phyloP scores from a whole-genome alignment of 1,140 invertebrate species.

The Drosophila bocqueti region DNA sequence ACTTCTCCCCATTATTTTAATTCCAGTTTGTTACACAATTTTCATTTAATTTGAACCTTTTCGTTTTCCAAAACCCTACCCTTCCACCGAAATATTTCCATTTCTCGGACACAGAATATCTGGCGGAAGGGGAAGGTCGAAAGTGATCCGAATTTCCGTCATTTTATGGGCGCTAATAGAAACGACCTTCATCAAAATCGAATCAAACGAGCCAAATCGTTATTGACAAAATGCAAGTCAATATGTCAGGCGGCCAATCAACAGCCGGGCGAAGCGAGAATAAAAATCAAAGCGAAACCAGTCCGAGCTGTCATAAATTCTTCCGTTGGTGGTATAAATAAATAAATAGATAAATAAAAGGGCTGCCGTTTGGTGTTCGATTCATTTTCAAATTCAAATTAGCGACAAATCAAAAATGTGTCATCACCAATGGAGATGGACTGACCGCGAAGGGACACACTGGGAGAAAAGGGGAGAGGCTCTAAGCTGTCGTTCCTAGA shows the following conservation, averaged over 20 bases:
- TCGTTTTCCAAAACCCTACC: background rate
- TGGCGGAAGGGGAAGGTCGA: slow-evolving; percentile 30
- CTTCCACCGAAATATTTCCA: background rate
- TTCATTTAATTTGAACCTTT: slow-evolving; percentile 28
- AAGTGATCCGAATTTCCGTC: slow-evolving; percentile 34
- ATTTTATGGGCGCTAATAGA: slow-evolving; percentile 57
- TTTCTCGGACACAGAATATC: slow-evolving; percentile 15
- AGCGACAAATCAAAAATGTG: slow-evolving; percentile 67
- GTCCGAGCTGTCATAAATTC: slow-evolving; percentile 55
- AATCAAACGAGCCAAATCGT: slow-evolving; percentile 65
- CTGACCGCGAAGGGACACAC: slow-evolving; percentile 9
- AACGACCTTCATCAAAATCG: slow-evolving; percentile 74
- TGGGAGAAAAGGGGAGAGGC: background rate
- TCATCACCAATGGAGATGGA: slow-evolving; percentile 49
- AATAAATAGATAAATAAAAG: slow-evolving; percentile 40
- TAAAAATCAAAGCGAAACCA: slow-evolving; percentile 45
- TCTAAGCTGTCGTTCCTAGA: background rate
- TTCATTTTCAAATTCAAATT: slow-evolving; percentile 69
- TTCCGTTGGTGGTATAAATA: slow-evolving; percentile 12
- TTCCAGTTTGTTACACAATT: slow-evolving; percentile 17
- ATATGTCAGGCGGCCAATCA: slow-evolving; percentile 64
- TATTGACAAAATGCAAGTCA: slow-evolving; percentile 76
- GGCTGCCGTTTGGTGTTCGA: slow-evolving; percentile 40
- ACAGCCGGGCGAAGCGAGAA: slow-evolving; percentile 41
- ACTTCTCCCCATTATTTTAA: background rate